phyloP scores from a whole-genome alignment of 2,888 invertebrate species.

The Hyles lineata region DNA sequence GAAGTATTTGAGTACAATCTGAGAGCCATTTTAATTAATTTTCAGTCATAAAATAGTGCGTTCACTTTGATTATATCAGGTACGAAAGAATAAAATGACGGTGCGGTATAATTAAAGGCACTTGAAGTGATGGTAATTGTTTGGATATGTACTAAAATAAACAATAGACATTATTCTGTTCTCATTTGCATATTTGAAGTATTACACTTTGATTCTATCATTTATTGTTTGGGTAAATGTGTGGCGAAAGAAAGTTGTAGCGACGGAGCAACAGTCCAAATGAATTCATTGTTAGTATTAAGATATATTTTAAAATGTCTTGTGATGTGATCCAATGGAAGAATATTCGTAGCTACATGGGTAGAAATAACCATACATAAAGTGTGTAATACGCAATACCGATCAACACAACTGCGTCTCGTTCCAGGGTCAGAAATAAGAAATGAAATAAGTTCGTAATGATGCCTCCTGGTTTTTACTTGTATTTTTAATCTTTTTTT shows the following conservation, averaged over 20 bases:
- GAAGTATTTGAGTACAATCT: constrained; percentile 57
- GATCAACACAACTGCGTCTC: no score
- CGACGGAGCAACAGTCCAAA: background rate
- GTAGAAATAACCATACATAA: no score
- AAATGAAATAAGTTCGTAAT: no score
- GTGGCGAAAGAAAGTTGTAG: background rate
- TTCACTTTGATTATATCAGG: constrained; percentile 47
- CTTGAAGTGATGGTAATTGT: constrained; percentile 35
- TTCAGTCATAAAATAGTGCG: constrained; percentile 50
- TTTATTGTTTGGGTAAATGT: background rate
- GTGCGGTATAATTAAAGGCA: constrained; percentile 7
- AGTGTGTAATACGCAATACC: no score
- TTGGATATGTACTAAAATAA: constrained; percentile 14
- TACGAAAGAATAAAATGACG: constrained; percentile 42
- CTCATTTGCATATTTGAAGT: background rate
- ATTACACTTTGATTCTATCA: background rate
- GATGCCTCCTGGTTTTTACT: no score
- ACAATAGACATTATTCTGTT: constrained; percentile 3
- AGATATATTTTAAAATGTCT: no score
- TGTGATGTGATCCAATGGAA: no score
- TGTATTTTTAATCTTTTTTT: no score
- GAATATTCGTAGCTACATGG: no score
- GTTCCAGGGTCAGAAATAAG: no score
- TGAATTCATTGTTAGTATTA: constrained; percentile 34
- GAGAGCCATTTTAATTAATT: constrained; percentile 66